Evolutionary conservation across 2,888 invertebrate genomes (phyloP), one percentile per base, ranked within the genome.

Genomic region (Apotomis capreana): DNA sequence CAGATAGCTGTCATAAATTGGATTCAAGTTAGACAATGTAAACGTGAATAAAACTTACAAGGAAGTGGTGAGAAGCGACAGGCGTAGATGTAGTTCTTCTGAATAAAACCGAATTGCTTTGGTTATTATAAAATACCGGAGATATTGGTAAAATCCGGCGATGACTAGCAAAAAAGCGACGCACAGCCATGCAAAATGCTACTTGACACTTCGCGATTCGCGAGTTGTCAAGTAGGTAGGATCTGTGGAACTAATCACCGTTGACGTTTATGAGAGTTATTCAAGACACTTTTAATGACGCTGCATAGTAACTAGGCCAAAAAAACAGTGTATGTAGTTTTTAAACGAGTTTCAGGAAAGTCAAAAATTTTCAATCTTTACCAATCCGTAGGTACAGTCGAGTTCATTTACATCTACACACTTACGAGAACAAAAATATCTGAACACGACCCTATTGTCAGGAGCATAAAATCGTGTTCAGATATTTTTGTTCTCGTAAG

Each of bases 111-210:
- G 80, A 76, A 72, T 80, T 80, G 58, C 75, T 81, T 76, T 79
- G 79, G 77, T 82, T 85, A 65, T 76, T 74, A 70, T 84, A 86
- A 88, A 86, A 81, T 84, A 84, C 77, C 79, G 82, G 79, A 78
- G 81, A 84, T 85, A 88, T 90, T 79, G 81, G 78, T 79, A 81
- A 87, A 90, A 87, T 85, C 84, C 87, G 85, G 86, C 86, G 86
- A 88, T 92, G 92, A 92, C 90, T 88, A 75, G 91, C 91, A 87
- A 91, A 91, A 92, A 91, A 84, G 81, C 87, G 88, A 88, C 88
- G 89, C 87, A 90, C 86, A 84, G 84, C 87, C 85, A 88, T 85
- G 79, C 79, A 86, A 86, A 83, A 49, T 49, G 49, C 49, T 44
- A 44, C 44, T 85, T 91, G 92, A 90, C 91, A 91, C 88, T 84